Evolutionary conservation across 53 echinoderm and acorn worm species (phyloP).

Genomic region (Actinopyga echinites): DNA sequence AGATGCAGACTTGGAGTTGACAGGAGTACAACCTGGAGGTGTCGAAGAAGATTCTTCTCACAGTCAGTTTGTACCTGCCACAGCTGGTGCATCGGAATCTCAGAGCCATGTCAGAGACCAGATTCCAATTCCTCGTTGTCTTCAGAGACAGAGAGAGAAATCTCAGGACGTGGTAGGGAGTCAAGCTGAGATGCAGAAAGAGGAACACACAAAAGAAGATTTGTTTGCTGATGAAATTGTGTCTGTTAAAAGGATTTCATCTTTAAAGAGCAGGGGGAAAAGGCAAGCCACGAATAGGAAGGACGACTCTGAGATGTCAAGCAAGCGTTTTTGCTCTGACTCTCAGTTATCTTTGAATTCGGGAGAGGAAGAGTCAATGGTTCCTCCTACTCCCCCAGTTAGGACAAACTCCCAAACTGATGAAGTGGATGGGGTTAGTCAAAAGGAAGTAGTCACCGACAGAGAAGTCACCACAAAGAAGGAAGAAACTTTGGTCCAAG

Average conservation of each 20-base stretch:
- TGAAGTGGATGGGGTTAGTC: too few species aligned
- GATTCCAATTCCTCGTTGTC: not conserved
- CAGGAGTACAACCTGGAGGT: too few species aligned
- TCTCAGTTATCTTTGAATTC: not conserved
- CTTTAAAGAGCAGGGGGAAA: not conserved
- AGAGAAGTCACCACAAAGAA: not conserved
- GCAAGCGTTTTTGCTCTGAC: slow-evolving; percentile 14
- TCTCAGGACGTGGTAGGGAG: not conserved
- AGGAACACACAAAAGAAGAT: not conserved
- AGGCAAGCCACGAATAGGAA: not conserved
- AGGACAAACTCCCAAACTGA: not conserved
- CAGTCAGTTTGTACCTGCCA: not conserved
- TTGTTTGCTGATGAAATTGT: not conserved
- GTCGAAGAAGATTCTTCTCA: not conserved
- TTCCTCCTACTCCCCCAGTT: not conserved
- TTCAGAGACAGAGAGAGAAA: not conserved
- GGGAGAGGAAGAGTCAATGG: not conserved
- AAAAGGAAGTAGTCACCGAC: not conserved
- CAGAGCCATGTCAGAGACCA: not conserved
- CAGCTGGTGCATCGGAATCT: slow-evolving; percentile 11
- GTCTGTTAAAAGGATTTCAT: not conserved
- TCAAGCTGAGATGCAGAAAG: not conserved
- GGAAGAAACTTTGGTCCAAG: slow-evolving; percentile 1
- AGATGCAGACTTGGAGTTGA: not conserved
- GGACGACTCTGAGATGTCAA: not conserved